A percentile compares a stretch with the other conserved stretches of the same genome.
Evolutionary conservation across 2,113 vertebrate species (phyloP).

Genomic region (Otocyon megalotis): DNA sequence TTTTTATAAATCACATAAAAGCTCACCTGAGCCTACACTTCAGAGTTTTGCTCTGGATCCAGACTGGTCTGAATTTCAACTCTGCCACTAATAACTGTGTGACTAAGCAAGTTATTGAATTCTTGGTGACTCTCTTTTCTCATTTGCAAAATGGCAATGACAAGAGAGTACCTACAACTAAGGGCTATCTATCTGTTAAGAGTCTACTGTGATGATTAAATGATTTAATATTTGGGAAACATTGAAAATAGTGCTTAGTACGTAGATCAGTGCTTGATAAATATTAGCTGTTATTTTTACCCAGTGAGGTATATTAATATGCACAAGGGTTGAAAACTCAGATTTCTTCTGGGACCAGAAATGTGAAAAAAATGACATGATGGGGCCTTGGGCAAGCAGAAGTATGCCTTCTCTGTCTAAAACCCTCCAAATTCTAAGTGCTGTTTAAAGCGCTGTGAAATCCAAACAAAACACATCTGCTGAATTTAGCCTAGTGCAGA

Average conservation of each 20-base stretch:
- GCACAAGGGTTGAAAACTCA: background rate
- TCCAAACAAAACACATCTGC: constrained; percentile 27
- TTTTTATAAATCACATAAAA: background rate
- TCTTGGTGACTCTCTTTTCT: background rate
- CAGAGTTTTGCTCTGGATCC: background rate
- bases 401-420: background rate
- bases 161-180: background rate
- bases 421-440: constrained; percentile 27
- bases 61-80: background rate
- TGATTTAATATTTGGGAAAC: background rate
- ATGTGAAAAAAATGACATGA: background rate
- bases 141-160: background rate
- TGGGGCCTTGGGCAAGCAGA: background rate
- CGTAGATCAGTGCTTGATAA: background rate
- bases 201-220: background rate
- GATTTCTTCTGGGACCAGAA: background rate
- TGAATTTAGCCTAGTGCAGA: constrained; percentile 1
- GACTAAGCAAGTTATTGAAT: background rate
- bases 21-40: background rate
- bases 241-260: background rate
- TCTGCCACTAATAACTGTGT: background rate
- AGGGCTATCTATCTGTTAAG: background rate
- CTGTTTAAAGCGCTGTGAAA: constrained; percentile 52
- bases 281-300: background rate
- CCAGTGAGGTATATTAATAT: background rate